phyloP scores from a whole-genome alignment of 53 echinoderm and acorn worm genomes.

The Pentamera pediparva region DNA sequence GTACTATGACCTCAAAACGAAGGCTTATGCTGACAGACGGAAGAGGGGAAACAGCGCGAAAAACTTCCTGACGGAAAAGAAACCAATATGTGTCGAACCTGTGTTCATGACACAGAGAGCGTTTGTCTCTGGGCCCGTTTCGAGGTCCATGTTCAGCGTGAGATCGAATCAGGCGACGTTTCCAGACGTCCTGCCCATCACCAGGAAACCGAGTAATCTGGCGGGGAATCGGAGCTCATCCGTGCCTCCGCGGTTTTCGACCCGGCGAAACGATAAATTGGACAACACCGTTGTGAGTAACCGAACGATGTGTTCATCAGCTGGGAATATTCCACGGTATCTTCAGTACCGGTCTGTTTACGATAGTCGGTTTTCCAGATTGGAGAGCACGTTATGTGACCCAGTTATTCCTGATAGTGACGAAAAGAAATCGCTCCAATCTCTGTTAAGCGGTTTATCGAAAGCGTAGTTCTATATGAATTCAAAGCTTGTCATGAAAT shows the following conservation, averaged over 20 bases:
- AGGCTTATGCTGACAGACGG: slow-evolving; percentile 59
- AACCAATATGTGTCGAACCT: slow-evolving; percentile 54
- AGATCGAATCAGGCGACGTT: slow-evolving; percentile 4
- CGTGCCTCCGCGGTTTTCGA: neutral
- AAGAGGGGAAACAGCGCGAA: neutral
- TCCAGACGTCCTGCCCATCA: slow-evolving; percentile 6
- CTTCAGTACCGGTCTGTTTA: slow-evolving; percentile 12
- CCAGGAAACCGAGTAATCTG: slow-evolving; percentile 21
- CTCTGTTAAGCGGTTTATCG: neutral
- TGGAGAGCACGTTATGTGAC: neutral
- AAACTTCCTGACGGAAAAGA: slow-evolving; percentile 53
- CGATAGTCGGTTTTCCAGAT: slow-evolving; percentile 5
- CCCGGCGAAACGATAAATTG: neutral
- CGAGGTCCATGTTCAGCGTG: neutral
- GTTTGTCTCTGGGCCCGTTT: slow-evolving; percentile 18
- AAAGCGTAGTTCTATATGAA: no score
- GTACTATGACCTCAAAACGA: slow-evolving; percentile 50
- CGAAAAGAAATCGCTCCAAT: neutral
- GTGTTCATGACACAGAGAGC: slow-evolving; percentile 70
- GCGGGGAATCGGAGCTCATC: slow-evolving; percentile 6
- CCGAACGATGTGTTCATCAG: slow-evolving; percentile 8
- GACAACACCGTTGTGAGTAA: neutral
- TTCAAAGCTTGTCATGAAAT: no score
- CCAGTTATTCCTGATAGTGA: neutral
- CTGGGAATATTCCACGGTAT: slow-evolving; percentile 1